Evolutionary conservation across 2,888 invertebrate species (phyloP), one percentile per base, ranked within the genome.

Genomic region (Molorchus minor): DNA sequence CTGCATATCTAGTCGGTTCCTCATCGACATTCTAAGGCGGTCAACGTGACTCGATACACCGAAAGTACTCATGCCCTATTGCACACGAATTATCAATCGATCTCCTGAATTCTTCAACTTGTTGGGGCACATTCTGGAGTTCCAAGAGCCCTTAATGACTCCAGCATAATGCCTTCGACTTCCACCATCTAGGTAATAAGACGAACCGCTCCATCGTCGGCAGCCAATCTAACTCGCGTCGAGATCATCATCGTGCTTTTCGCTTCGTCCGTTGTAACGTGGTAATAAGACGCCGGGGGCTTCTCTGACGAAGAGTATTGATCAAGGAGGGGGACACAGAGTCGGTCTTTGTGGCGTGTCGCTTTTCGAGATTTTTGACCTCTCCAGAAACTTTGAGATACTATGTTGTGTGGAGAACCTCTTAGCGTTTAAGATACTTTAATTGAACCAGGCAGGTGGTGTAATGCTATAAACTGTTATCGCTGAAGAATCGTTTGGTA

Each of bases 261-360:
- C 65, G 66, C 65, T 69, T 62, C 72, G 72, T 71, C 74, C 70
- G 70, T 72, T 71, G 71, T 73, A 75, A 74, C 70, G 70, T 72
- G 71, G 71, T 73, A 75, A 74, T 74, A 74, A 74, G 73, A 74
- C 71, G 72, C 71, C 69, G 66, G 71, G 71, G 72, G 40, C 69
- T 74, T 71, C 74, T 72, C 71, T 70, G 71, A 68, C 71, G 71
- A 70, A 67, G 64, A 64, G 73, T 75, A 75, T 75, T 73, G 75
- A 75, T 75, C 74, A 74, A 69, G 58, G 36, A 45, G 35, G 38
- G 17, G 19, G 17, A 20, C 58, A 20, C 58, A 64, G 63, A 67
- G 61, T 59, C 62, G 64, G 64, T 51, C 51, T 51, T 30, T 16
- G 40, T 3, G 3, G 3, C 33, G 10, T 3, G n/a, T 33, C 12